These are phyloP conservation scores for Paraescarpia echinospica DNA, from an alignment of 1,140 invertebrate species.

Conservation along the genomic window DNA sequence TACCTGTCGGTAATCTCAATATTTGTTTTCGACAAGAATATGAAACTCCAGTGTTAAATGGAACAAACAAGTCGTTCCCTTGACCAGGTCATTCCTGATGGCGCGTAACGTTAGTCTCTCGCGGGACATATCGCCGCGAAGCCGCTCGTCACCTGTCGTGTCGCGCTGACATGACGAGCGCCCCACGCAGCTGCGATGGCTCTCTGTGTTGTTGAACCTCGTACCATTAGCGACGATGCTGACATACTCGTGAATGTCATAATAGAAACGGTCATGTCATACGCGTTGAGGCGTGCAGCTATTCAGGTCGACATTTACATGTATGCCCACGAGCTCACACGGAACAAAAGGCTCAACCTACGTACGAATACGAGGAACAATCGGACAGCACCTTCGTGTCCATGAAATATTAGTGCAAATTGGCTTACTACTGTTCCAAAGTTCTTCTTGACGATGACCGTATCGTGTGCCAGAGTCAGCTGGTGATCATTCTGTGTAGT, in stretches of 20 bases:
- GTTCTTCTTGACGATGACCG: too few species aligned
- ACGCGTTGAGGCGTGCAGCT: neutral
- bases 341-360: neutral
- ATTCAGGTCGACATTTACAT: too few species aligned
- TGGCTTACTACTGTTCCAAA: too few species aligned
- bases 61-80: neutral
- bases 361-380: neutral
- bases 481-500: too few species aligned
- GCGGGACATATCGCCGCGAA: neutral
- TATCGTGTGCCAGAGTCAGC: too few species aligned
- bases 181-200: neutral
- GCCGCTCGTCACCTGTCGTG: too few species aligned
- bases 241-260: neutral
- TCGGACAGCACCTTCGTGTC: too few species aligned
- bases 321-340: neutral
- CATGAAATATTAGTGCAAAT: too few species aligned
- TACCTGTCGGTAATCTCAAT: too few species aligned
- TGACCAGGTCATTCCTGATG: neutral
- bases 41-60: too few species aligned
- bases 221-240: neutral
- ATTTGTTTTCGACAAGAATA: too few species aligned
- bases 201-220: neutral
- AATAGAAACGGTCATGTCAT: neutral
- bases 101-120: neutral
- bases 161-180: too few species aligned